Base-by-base conservation (phyloP, 2,797 vertebrate genomes). In the Botia almorhae region DNA sequence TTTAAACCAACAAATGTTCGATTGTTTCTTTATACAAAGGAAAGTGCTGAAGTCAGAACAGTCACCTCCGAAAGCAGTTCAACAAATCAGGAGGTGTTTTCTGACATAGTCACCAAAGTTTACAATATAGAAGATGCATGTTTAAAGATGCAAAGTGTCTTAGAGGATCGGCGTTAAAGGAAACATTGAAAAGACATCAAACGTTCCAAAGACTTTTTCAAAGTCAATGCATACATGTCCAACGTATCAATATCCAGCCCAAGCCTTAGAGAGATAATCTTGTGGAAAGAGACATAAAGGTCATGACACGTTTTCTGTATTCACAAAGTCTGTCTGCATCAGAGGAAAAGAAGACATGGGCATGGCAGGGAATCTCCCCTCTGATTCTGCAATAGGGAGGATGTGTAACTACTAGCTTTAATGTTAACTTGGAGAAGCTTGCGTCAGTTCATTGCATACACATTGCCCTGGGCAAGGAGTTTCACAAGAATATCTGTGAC, bases 1-100 rank as follows among this genome's bases (percentile, higher is more conserved):
- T 74, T 76, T 80, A 81, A 48, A 84, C 79, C 81, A 74, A 75
- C 70, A 81, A 73, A 77, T 72, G 21, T 69, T 68, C 48, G 39
- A 74, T 84, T 82, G 78, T 81, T 82, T 61, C 53, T 80, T 68
- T 68, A 33, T 58, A 55, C 67, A 76, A 33, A 77, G 39, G 76
- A 76, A 71, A 67, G 21, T 64, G 63, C 69, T 48, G 23, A 65
- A n/a, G 14, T 67, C 33, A 65, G 46, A 71, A 76, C 64, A 64
- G 19, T 17, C 46, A 58, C 77, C 60, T 55, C 69, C 13, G 12
- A 36, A 39, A 69, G 36, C 36, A 51, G 39, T 71, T 61, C 76
- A 69, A 51, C 60, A 76, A 60, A 71, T 76, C 78, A 71, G 73
- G 60, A 76, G 74, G 51, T 71, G 53, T 68, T 33, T 46, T 79